Percentiles rank a stretch among this genome's conserved stretches.
Evolutionary conservation across 2,797 vertebrate species (phyloP).

Genomic region (Clarias platycephalus): DNA sequence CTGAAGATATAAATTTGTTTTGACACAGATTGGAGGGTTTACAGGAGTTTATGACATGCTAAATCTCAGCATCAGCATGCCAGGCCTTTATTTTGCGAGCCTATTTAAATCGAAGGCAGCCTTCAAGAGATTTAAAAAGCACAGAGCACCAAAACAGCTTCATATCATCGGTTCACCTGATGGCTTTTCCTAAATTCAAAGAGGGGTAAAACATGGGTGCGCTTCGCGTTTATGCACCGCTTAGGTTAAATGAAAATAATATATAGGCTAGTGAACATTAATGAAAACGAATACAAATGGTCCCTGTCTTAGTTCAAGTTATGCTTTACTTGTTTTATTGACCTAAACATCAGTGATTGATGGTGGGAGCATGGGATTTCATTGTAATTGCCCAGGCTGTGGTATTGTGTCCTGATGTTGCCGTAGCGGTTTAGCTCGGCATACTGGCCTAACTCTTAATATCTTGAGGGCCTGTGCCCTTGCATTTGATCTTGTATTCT

Average conservation of each 20-base stretch:
- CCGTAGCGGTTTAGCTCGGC: constrained; percentile 45
- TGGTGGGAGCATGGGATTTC: constrained; percentile 28
- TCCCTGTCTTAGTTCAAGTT: constrained; percentile 39
- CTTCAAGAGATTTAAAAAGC: constrained; percentile 59
- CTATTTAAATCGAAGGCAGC: constrained; percentile 66
- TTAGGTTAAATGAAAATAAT: constrained; percentile 47
- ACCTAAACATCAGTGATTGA: constrained; percentile 44
- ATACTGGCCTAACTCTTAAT: constrained; percentile 43
- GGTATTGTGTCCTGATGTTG: constrained; percentile 39
- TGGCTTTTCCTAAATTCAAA: constrained; percentile 4
- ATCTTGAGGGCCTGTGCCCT: constrained; percentile 56
- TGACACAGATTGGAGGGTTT: constrained; percentile 84
- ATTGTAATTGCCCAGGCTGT: constrained; percentile 31
- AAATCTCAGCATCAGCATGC: constrained; percentile 73
- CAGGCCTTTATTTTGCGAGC: constrained; percentile 73
- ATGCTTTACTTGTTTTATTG: constrained; percentile 52
- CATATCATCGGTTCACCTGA: constrained; percentile 4
- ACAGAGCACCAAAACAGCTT: constrained; percentile 33
- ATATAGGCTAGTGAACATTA: constrained; percentile 39
- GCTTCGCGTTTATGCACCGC: constrained; percentile 18
- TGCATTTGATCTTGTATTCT: constrained; percentile 62
- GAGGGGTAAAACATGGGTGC: constrained; percentile 28
- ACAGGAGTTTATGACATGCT: constrained; percentile 82
- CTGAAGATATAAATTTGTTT: constrained; percentile 82
- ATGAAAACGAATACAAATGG: constrained; percentile 53